phyloP scores from a whole-genome alignment of 2,888 invertebrate species.

The Aspidiotus destructor region DNA sequence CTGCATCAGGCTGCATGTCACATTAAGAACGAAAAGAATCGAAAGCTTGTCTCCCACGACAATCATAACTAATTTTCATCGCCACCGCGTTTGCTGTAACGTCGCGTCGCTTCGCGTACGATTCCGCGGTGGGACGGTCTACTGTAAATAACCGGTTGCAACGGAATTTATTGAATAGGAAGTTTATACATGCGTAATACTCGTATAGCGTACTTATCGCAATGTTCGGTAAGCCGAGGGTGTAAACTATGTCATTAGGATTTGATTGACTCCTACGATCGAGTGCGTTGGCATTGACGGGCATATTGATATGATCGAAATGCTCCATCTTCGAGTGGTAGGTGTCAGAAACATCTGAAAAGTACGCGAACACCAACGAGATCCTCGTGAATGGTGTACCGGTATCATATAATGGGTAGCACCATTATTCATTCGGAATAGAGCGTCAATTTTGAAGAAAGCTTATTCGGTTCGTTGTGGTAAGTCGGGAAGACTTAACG shows the following conservation, averaged over 20 bases:
- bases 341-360: no score
- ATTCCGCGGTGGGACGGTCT: neutral
- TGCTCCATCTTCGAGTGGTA: neutral
- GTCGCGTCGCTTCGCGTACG: no score
- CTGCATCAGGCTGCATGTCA: neutral
- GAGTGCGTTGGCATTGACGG: constrained; percentile 15
- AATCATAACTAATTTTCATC: neutral
- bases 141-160: constrained; percentile 1
- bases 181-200: neutral
- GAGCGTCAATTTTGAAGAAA: no score
- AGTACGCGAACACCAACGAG: no score
- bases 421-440: no score
- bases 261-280: constrained; percentile 26
- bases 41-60: neutral
- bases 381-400: no score
- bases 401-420: no score
- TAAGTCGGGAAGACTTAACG: no score
- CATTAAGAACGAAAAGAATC: no score
- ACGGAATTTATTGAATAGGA: neutral
- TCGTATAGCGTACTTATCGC: neutral
- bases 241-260: constrained; percentile 22
- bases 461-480: no score
- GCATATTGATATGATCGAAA: constrained; percentile 10
- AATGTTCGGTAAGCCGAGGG: constrained; percentile 1
- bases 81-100: no score